Evolutionary conservation across 2,113 vertebrate species (phyloP).

Genomic region (Clarias gariepinus): DNA sequence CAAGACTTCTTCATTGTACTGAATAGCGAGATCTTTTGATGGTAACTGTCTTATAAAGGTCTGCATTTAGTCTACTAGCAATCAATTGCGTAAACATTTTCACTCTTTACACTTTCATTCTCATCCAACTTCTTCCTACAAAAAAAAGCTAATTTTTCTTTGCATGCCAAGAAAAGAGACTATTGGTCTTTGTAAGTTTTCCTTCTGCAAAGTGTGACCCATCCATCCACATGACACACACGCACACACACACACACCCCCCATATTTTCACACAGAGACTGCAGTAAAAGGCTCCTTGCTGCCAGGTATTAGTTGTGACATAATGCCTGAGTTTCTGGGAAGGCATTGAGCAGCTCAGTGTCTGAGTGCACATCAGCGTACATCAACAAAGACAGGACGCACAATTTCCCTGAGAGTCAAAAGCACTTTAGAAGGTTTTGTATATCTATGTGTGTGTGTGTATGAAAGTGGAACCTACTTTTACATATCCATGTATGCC

Average conservation of each 20-base stretch:
- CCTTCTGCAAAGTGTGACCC: neutral
- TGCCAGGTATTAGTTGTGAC: neutral
- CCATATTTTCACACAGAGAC: slow-evolving; percentile 16
- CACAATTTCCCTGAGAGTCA: neutral
- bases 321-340: slow-evolving; percentile 2
- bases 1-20: too few relatives aligned
- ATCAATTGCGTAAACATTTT: neutral
- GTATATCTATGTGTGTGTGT: neutral
- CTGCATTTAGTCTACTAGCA: neutral
- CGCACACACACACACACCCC: neutral
- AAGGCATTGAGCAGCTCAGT: neutral
- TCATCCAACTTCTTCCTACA: neutral
- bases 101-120: neutral
- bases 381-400: neutral
- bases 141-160: neutral
- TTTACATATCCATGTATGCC: neutral
- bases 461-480: neutral
- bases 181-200: neutral
- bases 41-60: neutral
- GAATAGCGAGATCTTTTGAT: neutral
- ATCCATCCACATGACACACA: neutral
- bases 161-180: neutral
- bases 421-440: neutral
- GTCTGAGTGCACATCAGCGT: neutral
- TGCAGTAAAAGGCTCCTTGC: neutral